phyloP scores from a whole-genome alignment of 2,113 vertebrate genomes.

The Rhinogobius similis region DNA sequence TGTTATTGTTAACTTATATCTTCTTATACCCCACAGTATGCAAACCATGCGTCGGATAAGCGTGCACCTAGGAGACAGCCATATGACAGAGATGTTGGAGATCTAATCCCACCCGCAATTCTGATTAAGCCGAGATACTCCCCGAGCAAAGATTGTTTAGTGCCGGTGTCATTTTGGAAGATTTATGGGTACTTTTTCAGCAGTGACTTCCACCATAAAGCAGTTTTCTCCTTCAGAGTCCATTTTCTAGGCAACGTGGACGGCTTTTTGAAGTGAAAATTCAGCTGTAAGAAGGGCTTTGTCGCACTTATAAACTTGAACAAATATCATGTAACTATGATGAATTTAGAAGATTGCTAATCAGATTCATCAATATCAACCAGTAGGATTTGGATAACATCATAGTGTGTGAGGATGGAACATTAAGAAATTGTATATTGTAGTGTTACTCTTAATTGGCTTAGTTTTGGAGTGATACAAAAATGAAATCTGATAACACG shows the following conservation, averaged over 20 bases:
- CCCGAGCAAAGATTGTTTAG: conserved; percentile 29
- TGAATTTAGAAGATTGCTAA: not conserved
- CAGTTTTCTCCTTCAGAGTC: conserved; percentile 28
- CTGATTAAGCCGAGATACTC: conserved; percentile 30
- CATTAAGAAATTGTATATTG: too few species aligned
- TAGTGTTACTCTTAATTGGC: too few species aligned
- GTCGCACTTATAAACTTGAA: conserved; percentile 9
- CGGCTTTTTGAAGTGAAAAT: conserved; percentile 28
- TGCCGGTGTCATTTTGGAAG: conserved; percentile 35
- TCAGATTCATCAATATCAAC: not conserved
- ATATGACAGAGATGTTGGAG: not conserved
- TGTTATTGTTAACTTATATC: not conserved
- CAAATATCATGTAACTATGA: not conserved
- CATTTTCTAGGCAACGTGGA: conserved; percentile 28
- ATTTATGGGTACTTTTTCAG: conserved; percentile 34
- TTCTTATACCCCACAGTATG: not conserved
- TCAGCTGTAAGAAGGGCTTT: conserved; percentile 24
- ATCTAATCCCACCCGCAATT: conserved; percentile 8
- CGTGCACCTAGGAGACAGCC: not conserved
- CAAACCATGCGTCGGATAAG: conserved; percentile 14
- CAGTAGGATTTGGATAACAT: not conserved
- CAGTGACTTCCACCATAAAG: conserved; percentile 16
- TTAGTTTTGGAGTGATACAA: too few species aligned
- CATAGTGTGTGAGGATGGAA: too few species aligned
- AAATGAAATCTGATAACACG: too few species aligned